Conservation (phyloP, 1,140 invertebrate species). For the Brachionus sp. region DNA sequence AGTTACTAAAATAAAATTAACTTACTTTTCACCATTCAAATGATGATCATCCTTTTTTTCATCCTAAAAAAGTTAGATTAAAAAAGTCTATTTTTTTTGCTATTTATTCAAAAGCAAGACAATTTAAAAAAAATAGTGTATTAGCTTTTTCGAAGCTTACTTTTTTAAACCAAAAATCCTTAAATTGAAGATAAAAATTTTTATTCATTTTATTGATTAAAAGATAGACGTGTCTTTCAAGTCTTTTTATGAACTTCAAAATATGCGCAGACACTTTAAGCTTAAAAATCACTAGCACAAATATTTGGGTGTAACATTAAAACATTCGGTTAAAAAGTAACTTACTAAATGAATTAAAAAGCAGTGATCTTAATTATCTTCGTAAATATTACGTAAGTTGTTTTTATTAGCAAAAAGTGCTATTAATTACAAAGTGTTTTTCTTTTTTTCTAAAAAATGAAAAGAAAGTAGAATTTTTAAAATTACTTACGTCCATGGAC, state of each 20-base stretch:
- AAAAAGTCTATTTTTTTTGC: neutral
- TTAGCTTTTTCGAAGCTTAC: neutral
- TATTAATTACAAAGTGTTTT: neutral
- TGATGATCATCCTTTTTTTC: neutral
- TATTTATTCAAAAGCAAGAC: neutral
- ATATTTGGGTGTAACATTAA: conserved; percentile 8
- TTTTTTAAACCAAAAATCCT: neutral
- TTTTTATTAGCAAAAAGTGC: conserved; percentile 6
- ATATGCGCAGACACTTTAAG: conserved; percentile 10
- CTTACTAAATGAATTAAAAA: conserved; percentile 12
- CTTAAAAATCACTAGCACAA: neutral
- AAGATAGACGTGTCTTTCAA: neutral
- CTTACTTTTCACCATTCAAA: neutral
- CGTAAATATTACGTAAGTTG: conserved; percentile 12
- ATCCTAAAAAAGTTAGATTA: neutral
- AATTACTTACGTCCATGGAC: neutral
- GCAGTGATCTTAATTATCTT: neutral
- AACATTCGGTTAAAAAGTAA: neutral
- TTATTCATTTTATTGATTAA: conserved; percentile 7
- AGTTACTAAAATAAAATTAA: too few species aligned
- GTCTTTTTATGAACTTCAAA: neutral
- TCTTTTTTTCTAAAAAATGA: neutral
- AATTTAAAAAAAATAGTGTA: neutral
- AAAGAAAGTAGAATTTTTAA: neutral
- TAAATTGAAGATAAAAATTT: neutral